A percentile compares a stretch with the other conserved stretches of the same genome.
These are phyloP conservation scores for Okapia johnstoni DNA, from an alignment of 2,113 vertebrate species.

Conservation along the genomic window DNA sequence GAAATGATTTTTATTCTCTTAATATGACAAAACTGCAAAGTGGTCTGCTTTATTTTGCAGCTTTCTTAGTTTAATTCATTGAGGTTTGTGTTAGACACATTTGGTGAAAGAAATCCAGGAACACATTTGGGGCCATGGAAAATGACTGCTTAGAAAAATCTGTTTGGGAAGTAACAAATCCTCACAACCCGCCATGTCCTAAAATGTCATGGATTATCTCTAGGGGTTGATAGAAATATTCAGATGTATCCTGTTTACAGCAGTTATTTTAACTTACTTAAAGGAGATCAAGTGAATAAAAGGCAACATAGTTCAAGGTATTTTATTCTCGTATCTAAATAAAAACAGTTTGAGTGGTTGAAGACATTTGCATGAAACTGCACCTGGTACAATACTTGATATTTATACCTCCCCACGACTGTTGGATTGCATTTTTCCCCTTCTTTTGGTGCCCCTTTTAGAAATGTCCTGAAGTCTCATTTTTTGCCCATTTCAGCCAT, in stretches of 20 bases:
- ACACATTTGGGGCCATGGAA: slow-evolving; percentile 2
- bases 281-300: slow-evolving; percentile 75
- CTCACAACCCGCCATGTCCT: background rate
- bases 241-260: slow-evolving; percentile 73
- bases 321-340: slow-evolving; percentile 69
- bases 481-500: slow-evolving; percentile 78
- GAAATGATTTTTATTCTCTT: slow-evolving; percentile 38
- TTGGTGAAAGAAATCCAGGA: slow-evolving; percentile 5
- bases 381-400: slow-evolving; percentile 73
- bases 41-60: slow-evolving; percentile 5
- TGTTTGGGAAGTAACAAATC: background rate
- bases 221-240: slow-evolving; percentile 36
- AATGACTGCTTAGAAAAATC: slow-evolving; percentile 44
- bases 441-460: slow-evolving; percentile 67
- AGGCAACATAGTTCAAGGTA: slow-evolving; percentile 77
- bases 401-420: slow-evolving; percentile 74
- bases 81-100: background rate
- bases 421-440: slow-evolving; percentile 72
- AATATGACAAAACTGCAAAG: slow-evolving; percentile 42
- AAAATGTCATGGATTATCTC: slow-evolving; percentile 42
- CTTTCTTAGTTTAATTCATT: slow-evolving; percentile 50
- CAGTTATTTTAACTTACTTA: slow-evolving; percentile 71
- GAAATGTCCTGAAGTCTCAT: slow-evolving; percentile 74
- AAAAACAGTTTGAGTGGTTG: slow-evolving; percentile 75
- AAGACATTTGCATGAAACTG: slow-evolving; percentile 82